A percentile compares a stretch with the other conserved stretches of the same genome.
Conservation (phyloP, 1,140 invertebrate genomes). For the Temnothorax nylanderi region DNA sequence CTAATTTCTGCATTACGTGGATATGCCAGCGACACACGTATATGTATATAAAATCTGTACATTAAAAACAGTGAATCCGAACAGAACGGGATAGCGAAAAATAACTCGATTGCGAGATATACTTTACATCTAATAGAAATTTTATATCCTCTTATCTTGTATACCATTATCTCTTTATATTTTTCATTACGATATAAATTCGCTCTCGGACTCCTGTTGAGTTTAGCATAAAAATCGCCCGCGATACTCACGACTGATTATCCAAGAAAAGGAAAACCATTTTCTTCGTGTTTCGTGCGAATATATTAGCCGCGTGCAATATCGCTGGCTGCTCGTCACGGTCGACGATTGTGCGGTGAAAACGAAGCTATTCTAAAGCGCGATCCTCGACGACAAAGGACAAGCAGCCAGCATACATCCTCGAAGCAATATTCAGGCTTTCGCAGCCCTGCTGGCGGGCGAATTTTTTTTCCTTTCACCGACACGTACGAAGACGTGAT, state of each 20-base stretch:
- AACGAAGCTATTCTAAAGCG: constrained; percentile 52
- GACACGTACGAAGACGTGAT: constrained; percentile 35
- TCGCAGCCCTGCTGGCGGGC: neutral
- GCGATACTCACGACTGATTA: constrained; percentile 7
- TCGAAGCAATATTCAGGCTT: constrained; percentile 40
- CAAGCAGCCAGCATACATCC: constrained; percentile 45
- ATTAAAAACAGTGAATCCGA: neutral
- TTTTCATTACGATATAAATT: constrained; percentile 5
- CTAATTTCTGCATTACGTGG: neutral
- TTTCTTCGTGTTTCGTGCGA: neutral
- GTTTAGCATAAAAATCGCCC: neutral
- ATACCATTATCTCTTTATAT: neutral
- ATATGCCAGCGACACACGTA: too few relatives aligned
- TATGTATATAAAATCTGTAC: neutral
- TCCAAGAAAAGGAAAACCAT: neutral
- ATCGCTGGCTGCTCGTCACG: constrained; percentile 34
- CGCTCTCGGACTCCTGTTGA: neutral
- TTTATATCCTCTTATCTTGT: too few relatives aligned
- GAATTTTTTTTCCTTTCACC: constrained; percentile 31
- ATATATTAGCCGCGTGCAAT: constrained; percentile 26
- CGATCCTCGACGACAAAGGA: constrained; percentile 51
- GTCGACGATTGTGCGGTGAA: constrained; percentile 26
- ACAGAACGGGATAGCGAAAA: neutral
- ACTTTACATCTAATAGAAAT: neutral
- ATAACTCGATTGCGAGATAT: neutral